Conservation (phyloP, 2,888 invertebrate species). For the Euclidia mi region DNA sequence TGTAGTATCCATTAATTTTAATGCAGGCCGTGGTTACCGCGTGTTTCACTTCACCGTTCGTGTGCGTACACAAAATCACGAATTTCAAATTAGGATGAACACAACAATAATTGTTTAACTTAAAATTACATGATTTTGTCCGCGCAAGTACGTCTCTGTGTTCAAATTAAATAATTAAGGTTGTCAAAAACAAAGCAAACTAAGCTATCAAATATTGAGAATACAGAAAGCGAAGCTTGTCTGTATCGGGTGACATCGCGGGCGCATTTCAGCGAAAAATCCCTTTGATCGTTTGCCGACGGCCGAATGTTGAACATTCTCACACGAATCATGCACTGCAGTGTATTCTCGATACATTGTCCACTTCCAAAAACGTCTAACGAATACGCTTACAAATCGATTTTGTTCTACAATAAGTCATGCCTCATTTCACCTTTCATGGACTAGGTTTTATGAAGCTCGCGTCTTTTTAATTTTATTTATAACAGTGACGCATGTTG, state of each 20-base stretch:
- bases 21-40: background rate
- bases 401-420: conserved; percentile 49
- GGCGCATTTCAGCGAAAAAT: conserved; percentile 79
- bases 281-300: conserved; percentile 82
- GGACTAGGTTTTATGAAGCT: conserved; percentile 1
- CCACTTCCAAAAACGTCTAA: conserved; percentile 76
- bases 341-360: conserved; percentile 61
- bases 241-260: conserved; percentile 77
- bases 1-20: conserved; percentile 5
- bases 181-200: conserved; percentile 49
- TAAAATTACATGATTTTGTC: background rate
- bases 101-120: conserved; percentile 9
- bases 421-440: conserved; percentile 32
- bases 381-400: conserved; percentile 50
- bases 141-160: background rate
- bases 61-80: conserved; percentile 17
- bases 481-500: background rate
- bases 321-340: conserved; percentile 77
- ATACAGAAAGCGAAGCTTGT: conserved; percentile 66
- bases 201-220: conserved; percentile 57
- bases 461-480: background rate
- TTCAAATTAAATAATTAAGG: conserved; percentile 60
- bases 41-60: conserved; percentile 6
- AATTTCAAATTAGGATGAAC: conserved; percentile 26
- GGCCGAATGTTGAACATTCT: conserved; percentile 83